Conservation (phyloP, 2,888 invertebrate species). For the Idaea biselata region DNA sequence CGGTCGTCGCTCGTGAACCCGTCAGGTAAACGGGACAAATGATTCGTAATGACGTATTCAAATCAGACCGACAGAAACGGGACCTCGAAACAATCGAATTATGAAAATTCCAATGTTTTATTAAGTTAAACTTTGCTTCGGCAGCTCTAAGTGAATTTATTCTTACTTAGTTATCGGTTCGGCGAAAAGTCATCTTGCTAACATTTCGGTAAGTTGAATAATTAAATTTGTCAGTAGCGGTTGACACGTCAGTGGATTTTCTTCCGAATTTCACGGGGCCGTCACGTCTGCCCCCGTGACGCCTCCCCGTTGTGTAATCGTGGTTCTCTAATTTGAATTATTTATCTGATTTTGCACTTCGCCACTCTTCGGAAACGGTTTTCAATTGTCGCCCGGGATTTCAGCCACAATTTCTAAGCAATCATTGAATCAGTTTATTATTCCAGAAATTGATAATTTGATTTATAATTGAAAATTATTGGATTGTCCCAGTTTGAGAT, state of each 20-base stretch:
- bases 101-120: conserved; percentile 78
- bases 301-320: conserved; percentile 66
- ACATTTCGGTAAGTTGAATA: conserved; percentile 79
- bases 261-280: conserved; percentile 65
- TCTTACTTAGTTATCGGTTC: conserved; percentile 79
- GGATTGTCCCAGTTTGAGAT: background rate
- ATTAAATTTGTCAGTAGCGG: conserved; percentile 78
- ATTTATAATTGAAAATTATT: background rate
- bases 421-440: conserved; percentile 18
- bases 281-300: conserved; percentile 61
- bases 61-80: conserved; percentile 63
- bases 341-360: conserved; percentile 73
- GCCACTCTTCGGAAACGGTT: conserved; percentile 39
- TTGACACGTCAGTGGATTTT: conserved; percentile 77
- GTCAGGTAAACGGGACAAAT: conserved; percentile 46
- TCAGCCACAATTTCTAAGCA: conserved; percentile 21
- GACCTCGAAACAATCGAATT: conserved; percentile 72
- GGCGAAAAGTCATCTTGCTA: conserved; percentile 77
- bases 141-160: conserved; percentile 78
- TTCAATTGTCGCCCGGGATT: conserved; percentile 28
- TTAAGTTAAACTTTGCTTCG: conserved; percentile 79
- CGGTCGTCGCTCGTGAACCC: conserved; percentile 6
- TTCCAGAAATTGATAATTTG: conserved; percentile 24
- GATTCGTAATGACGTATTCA: conserved; percentile 74
- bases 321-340: conserved; percentile 75